Percentiles rank a stretch among this genome's conserved stretches.
Conservation (phyloP, 2,113 vertebrate genomes). For the Jacana jacana region DNA sequence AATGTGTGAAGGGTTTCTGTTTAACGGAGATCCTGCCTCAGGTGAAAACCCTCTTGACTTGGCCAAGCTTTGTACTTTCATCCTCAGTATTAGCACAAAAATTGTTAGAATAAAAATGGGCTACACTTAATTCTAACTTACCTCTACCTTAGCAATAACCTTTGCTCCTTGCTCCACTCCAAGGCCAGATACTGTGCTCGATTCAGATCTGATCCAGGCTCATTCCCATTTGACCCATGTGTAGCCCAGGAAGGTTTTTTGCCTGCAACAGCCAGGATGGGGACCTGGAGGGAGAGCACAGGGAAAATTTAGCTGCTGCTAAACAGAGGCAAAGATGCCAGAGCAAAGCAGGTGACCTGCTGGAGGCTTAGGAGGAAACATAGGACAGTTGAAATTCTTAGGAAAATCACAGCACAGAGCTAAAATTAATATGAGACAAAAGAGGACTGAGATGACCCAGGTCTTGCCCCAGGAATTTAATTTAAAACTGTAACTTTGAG, state of each 20-base stretch:
- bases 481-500: neutral
- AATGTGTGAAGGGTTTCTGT: neutral
- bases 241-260: neutral
- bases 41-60: neutral
- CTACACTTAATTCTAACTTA: neutral
- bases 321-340: neutral
- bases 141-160: neutral
- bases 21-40: neutral
- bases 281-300: neutral
- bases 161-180: neutral
- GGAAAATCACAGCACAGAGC: neutral
- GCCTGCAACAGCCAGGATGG: neutral
- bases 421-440: neutral
- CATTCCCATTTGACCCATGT: accelerated
- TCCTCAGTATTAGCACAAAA: neutral
- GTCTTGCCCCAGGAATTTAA: conserved; percentile 9
- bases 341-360: neutral
- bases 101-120: neutral
- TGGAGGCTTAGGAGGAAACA: neutral
- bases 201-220: accelerated
- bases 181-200: neutral
- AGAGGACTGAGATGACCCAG: neutral
- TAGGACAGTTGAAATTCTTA: neutral
- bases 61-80: neutral
- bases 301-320: neutral